Conservation (phyloP, 2,797 vertebrate species). For the Galaxias olidus region DNA sequence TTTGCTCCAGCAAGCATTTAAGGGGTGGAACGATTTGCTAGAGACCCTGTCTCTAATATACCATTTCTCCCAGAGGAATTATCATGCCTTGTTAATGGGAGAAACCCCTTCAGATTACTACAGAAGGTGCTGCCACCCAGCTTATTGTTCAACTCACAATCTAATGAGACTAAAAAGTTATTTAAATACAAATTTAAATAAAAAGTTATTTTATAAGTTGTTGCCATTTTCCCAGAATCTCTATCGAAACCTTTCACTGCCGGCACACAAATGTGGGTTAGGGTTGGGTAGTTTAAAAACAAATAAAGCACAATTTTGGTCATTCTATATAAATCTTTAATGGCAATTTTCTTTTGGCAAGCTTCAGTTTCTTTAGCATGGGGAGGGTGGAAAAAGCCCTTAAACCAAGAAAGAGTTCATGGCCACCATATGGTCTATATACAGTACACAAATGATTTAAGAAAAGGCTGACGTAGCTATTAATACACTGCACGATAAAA, state of each 20-base stretch:
- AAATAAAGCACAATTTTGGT: conserved; percentile 1
- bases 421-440: conserved; percentile 34
- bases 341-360: conserved; percentile 10
- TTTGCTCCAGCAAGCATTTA: conserved; percentile 12
- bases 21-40: conserved; percentile 18
- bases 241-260: not conserved
- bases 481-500: too few species aligned
- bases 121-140: not conserved
- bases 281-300: not conserved
- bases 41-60: conserved; percentile 20
- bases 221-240: not conserved
- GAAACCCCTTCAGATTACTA: not conserved
- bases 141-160: not conserved
- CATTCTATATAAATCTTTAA: conserved; percentile 5
- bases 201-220: too few species aligned
- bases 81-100: conserved; percentile 19
- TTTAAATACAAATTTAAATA: too few species aligned
- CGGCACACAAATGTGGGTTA: not conserved
- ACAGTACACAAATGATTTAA: conserved; percentile 20
- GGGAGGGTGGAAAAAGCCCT: conserved; percentile 35
- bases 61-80: conserved; percentile 22
- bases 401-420: conserved; percentile 16
- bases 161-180: too few species aligned
- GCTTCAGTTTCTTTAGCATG: conserved; percentile 15
- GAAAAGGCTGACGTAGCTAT: not conserved